Conservation (phyloP, 2,888 invertebrate species). For the Lasiommata megera region DNA sequence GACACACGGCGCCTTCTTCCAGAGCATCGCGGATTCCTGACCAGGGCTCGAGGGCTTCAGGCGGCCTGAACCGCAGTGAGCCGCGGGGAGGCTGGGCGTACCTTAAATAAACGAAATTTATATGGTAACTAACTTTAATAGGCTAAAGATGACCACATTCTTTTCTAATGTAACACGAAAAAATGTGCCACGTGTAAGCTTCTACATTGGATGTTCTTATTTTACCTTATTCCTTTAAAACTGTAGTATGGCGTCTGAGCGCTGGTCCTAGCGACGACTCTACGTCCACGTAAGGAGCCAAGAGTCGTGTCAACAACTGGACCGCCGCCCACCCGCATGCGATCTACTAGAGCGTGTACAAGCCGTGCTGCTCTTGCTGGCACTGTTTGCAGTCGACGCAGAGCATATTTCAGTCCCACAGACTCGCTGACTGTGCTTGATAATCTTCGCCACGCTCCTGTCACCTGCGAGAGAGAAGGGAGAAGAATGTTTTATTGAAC, state of each 20-base stretch:
- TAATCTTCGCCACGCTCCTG: slow-evolving; percentile 73
- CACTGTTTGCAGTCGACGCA: slow-evolving; percentile 70
- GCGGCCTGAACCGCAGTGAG: slow-evolving; percentile 74
- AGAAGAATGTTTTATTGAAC: too few relatives aligned
- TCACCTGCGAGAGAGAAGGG: slow-evolving; percentile 47
- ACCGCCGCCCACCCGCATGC: slow-evolving; percentile 77
- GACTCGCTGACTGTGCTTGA: slow-evolving; percentile 76
- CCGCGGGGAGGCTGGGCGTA: slow-evolving; percentile 75
- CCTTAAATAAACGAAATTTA: slow-evolving; percentile 40
- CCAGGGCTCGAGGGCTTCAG: slow-evolving; percentile 79
- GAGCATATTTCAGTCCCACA: slow-evolving; percentile 70
- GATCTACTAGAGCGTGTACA: slow-evolving; percentile 73
- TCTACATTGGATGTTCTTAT: too few relatives aligned
- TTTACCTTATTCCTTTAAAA: slow-evolving; percentile 73
- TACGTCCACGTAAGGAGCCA: slow-evolving; percentile 67
- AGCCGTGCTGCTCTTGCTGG: slow-evolving; percentile 73
- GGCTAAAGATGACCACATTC: background rate
- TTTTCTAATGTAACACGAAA: too few relatives aligned
- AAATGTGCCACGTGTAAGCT: too few relatives aligned
- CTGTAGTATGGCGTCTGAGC: slow-evolving; percentile 70
- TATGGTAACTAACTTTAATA: too few relatives aligned
- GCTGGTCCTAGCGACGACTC: slow-evolving; percentile 62
- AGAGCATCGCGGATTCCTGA: slow-evolving; percentile 84
- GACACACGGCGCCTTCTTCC: slow-evolving; percentile 86
- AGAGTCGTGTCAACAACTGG: slow-evolving; percentile 63